phyloP scores from a whole-genome alignment of 2,888 invertebrate genomes.

The Clunio marinus region DNA sequence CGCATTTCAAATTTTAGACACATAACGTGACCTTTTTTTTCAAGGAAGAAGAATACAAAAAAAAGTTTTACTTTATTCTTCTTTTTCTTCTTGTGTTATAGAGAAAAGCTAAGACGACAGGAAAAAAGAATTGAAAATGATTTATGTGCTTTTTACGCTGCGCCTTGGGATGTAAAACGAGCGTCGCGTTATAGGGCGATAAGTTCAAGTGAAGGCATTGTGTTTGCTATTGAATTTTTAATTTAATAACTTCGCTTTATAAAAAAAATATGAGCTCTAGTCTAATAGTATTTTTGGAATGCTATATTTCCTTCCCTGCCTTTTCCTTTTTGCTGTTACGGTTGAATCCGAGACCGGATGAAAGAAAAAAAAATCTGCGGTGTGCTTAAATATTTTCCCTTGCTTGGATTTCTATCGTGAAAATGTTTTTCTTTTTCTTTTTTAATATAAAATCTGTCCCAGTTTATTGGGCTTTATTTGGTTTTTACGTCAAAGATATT shows the following conservation, averaged over 20 bases:
- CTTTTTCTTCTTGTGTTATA: not conserved
- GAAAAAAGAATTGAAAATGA: not conserved
- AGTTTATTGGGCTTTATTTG: too few species aligned
- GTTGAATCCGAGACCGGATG: not conserved
- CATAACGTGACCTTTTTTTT: slow-evolving; percentile 21
- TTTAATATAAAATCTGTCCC: too few species aligned
- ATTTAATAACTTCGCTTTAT: slow-evolving; percentile 27
- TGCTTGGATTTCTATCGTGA: not conserved
- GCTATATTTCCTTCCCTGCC: not conserved
- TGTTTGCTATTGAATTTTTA: slow-evolving; percentile 22
- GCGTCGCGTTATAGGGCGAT: too few species aligned
- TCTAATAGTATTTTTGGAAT: slow-evolving; percentile 14
- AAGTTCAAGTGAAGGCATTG: slow-evolving; percentile 4
- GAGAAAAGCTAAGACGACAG: slow-evolving; percentile 3
- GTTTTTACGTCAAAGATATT: too few species aligned
- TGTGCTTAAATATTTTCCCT: not conserved
- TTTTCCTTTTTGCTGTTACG: too few species aligned
- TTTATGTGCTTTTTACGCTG: slow-evolving; percentile 9
- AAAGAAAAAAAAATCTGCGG: slow-evolving; percentile 5
- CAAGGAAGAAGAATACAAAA: not conserved
- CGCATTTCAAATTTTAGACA: slow-evolving; percentile 28
- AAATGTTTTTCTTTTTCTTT: too few species aligned
- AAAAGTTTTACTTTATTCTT: not conserved
- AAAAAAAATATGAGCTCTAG: slow-evolving; percentile 19
- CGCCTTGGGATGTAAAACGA: too few species aligned